Conservation (phyloP, 2,113 vertebrate species). For the Danionella cerebrum region DNA sequence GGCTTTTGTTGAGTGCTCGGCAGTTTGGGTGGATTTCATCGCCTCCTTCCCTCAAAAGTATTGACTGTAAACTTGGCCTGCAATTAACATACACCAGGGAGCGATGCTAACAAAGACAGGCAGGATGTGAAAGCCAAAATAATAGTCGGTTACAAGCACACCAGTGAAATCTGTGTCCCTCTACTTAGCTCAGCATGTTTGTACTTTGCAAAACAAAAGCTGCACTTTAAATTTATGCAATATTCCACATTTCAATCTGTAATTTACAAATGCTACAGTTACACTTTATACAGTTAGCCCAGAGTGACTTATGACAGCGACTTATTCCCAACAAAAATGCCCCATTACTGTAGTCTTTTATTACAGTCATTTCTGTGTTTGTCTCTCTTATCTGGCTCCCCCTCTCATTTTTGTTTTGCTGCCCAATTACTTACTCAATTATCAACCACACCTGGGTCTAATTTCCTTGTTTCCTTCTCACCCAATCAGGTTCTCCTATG, state of each 20-base stretch:
- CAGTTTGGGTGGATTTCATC: constrained; percentile 29
- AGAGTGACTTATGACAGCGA: neutral
- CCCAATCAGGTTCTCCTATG: too few relatives aligned
- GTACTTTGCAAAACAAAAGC: neutral
- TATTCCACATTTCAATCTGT: neutral
- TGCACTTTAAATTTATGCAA: neutral
- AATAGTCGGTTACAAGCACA: constrained; percentile 18
- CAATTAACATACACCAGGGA: constrained; percentile 38
- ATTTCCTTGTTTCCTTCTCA: too few relatives aligned
- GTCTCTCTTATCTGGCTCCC: too few relatives aligned
- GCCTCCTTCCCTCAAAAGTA: constrained; percentile 27
- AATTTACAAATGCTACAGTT: constrained; percentile 10
- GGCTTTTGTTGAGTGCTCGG: constrained; percentile 27
- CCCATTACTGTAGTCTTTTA: too few relatives aligned
- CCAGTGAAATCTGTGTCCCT: constrained; percentile 2
- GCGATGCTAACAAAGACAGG: constrained; percentile 12
- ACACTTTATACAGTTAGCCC: neutral
- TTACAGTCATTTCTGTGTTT: too few relatives aligned
- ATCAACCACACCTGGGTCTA: too few relatives aligned
- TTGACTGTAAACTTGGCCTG: constrained; percentile 30
- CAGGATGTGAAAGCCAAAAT: constrained; percentile 30
- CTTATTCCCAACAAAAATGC: too few relatives aligned
- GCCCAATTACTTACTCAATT: too few relatives aligned
- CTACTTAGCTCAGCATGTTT: neutral
- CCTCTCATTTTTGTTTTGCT: too few relatives aligned